Evolutionary conservation across 2,888 invertebrate genomes (phyloP).

Genomic region (Chrysotoxum bicinctum): DNA sequence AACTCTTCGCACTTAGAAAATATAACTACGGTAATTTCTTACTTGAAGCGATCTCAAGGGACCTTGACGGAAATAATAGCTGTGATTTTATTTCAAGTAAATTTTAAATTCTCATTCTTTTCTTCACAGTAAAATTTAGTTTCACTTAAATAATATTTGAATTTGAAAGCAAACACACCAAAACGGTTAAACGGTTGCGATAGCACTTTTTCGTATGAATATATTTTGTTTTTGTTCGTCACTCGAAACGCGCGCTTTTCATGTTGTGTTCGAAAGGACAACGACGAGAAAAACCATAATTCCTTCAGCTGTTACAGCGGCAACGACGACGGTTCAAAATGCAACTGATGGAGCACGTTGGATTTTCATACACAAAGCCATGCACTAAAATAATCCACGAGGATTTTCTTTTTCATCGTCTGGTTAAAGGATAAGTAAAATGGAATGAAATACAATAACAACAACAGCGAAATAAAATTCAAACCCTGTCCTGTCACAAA

Average conservation of each 20-base stretch:
- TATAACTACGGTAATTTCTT: not conserved
- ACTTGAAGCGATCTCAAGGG: not conserved
- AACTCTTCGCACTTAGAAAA: not conserved
- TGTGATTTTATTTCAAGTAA: not conserved
- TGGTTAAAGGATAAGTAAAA: slow-evolving; percentile 61
- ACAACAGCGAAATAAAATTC: not conserved
- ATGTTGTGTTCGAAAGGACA: slow-evolving; percentile 28
- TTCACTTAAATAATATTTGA: slow-evolving; percentile 22
- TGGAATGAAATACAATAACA: not conserved
- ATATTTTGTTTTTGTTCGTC: not conserved
- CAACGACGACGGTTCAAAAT: slow-evolving; percentile 61
- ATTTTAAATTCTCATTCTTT: slow-evolving; percentile 12
- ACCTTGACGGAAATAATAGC: not conserved
- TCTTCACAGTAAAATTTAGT: not conserved
- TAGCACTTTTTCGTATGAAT: not conserved
- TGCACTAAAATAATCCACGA: slow-evolving; percentile 68
- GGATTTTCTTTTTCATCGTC: slow-evolving; percentile 46
- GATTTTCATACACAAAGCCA: slow-evolving; percentile 64
- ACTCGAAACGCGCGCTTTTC: slow-evolving; percentile 11
- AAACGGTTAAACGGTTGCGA: slow-evolving; percentile 19
- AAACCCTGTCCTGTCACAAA: slow-evolving; percentile 16
- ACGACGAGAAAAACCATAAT: slow-evolving; percentile 2
- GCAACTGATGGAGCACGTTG: slow-evolving; percentile 72
- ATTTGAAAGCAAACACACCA: slow-evolving; percentile 28
- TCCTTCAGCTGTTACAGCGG: slow-evolving; percentile 49